Base-by-base conservation (phyloP, 1,140 invertebrate genomes). In the Pseudomyrmex dendroicus region DNA sequence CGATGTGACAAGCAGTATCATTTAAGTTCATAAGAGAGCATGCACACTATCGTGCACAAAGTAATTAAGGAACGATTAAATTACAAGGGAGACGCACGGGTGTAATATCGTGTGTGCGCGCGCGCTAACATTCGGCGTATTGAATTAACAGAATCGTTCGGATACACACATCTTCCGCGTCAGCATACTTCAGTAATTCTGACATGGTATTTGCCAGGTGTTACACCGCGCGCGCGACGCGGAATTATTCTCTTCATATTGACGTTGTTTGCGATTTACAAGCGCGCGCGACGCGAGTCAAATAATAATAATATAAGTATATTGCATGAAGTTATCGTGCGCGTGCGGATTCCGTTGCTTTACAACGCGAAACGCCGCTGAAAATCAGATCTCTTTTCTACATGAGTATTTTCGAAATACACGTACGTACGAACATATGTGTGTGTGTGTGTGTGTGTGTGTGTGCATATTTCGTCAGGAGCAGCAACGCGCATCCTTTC, bases 61-160 rank as follows among this genome's bases (percentile, higher is more conserved):
- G 20, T 72, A 80, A 80, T 80, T 80, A 80, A 80, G 76, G 70
- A 72, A 70, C 66, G 54, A 80, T 80, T 20, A 25, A 80, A 80
- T 80, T 80, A 80, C 66, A 17, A 4, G 64, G 59, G 15, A 17
- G 13, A 80, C n/a, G 25, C 17, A 35, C 35, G 35, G 35, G 7
- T 80, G 15, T 22, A 70, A 70, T 72, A 59, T 50, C 54, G 25
- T 57, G 50, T 13, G 20, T 15, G 20, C 46, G 54, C 35, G 20
- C 20, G 20, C 46, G 54, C 66, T 70, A 54, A 80, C 54, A 61
- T 46, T 80, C 59, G 57, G n/a, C 56, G 54, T 50, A 70, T 80
- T 80, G 76, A 80, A 80, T 80, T 48, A 80, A 72, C 44, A 56
- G 66, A 80, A 59, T 70, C 76, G 22, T 80, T 80, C 54, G 35